Base-by-base conservation (phyloP, 2,797 vertebrate genomes). In the Rhabdomys pumilio region DNA sequence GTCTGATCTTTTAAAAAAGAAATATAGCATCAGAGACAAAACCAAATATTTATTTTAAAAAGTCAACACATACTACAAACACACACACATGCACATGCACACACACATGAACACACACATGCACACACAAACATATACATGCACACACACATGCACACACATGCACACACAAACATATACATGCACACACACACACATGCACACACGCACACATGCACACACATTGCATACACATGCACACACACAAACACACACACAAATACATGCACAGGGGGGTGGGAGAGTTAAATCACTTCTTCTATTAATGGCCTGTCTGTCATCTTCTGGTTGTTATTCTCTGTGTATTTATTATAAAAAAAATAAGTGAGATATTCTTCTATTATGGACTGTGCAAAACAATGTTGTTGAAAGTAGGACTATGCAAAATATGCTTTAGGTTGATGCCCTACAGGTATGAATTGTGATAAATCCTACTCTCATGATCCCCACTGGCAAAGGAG, bases 21-120 rank as follows among this genome's bases (percentile, higher is more conserved):
- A 91, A 53, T 38, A 69, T 3, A 75, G 61, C 50, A 57, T 85
- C 65, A 47, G 38, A 53, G 41, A 95, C 20, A 69, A 90, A 94
- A 57, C 14, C 67, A 41, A 96, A 47, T 61, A 83, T 86, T 94
- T 93, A 57, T 89, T 72, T 59, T 50, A n/a, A 77, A 90, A 88
- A 90, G 38, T 55, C 82, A 61, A 76, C 41, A 79, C 55, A 65
- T 83, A 91, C 3, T 63, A 59, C 31, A 47, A 67, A 80, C 6
- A 53, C 34, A n/a, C 15, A 69, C 67, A 69, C 31, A n/a, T 2
- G 8, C 34, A 34, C 31, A 67, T 29, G 26, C 63, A 67, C 31
- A 34, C 31, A 67, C 4, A 61, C 81, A 50, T 50, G 47, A 87
- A 4, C 75, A 63, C 29, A 41, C 53, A 79, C 9, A 53, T 14